Evolutionary conservation across 1,140 invertebrate species (phyloP).

Genomic region (Drosophila repletoides): DNA sequence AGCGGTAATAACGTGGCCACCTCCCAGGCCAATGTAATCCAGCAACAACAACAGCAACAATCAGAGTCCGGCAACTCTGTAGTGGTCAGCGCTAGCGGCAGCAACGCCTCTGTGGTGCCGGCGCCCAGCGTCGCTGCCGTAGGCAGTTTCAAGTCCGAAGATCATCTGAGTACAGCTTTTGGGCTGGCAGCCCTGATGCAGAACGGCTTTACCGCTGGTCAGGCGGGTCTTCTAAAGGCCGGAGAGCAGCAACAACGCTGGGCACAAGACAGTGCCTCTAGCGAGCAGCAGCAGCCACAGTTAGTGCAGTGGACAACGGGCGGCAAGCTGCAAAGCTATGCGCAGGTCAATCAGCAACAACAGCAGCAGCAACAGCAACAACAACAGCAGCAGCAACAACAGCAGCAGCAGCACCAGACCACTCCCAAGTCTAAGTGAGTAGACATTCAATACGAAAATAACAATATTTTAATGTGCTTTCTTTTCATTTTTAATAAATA

Average conservation of each 20-base stretch:
- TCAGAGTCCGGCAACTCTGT: conserved; percentile 70
- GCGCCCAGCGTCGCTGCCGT: conserved; percentile 56
- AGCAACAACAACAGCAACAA: conserved; percentile 67
- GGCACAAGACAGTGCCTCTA: conserved; percentile 52
- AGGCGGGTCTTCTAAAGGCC: conserved; percentile 72
- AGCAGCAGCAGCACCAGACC: conserved; percentile 65
- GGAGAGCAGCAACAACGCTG: conserved; percentile 57
- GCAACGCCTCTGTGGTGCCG: conserved; percentile 64
- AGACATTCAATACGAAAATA: not conserved
- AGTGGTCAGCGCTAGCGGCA: conserved; percentile 64
- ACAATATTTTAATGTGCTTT: not conserved
- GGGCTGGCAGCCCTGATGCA: conserved; percentile 88
- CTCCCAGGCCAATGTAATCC: conserved; percentile 65
- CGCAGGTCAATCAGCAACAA: conserved; percentile 65
- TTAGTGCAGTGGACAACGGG: conserved; percentile 77
- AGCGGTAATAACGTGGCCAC: conserved; percentile 58
- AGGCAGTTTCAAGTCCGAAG: conserved; percentile 85
- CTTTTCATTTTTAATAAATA: conserved; percentile 5
- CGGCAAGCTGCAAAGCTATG: conserved; percentile 72
- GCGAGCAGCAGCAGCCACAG: conserved; percentile 57
- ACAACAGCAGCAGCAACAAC: conserved; percentile 62
- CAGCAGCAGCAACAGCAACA: conserved; percentile 65
- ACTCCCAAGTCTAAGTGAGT: conserved; percentile 73
- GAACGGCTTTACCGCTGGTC: conserved; percentile 86
- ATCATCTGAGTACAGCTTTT: conserved; percentile 87